A percentile compares a stretch with the other conserved stretches of the same genome.
These are phyloP conservation scores for Coptodon bakossiorum DNA, from an alignment of 2,113 vertebrate species.

Conservation along the genomic window DNA sequence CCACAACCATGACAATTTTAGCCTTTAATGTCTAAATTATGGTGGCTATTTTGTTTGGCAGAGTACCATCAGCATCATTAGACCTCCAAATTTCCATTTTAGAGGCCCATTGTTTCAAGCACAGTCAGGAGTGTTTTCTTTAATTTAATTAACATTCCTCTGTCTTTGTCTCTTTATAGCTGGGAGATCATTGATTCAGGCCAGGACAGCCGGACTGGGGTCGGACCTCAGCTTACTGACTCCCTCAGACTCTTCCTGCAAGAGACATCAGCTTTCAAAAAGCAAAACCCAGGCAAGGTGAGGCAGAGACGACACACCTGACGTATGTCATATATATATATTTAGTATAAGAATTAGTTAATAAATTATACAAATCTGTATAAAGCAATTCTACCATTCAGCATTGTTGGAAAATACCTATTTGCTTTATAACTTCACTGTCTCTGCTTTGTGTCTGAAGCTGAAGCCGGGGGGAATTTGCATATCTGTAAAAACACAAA, in stretches of 20 bases:
- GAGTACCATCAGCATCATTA: neutral
- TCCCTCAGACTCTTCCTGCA: constrained; percentile 84
- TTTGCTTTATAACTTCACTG: neutral
- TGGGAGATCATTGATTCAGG: constrained; percentile 82
- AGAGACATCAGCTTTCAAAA: constrained; percentile 91
- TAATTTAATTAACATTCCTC: neutral
- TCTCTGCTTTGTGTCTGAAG: neutral
- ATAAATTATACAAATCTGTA: neutral
- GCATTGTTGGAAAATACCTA: neutral
- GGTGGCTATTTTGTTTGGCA: neutral
- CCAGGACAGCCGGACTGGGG: constrained; percentile 73
- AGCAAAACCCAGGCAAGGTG: constrained; percentile 97
- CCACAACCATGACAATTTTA: fast-evolving
- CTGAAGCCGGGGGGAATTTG: neutral
- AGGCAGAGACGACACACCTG: neutral
- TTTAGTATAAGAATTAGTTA: neutral
- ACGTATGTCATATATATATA: neutral
- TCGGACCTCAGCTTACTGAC: constrained; percentile 81
- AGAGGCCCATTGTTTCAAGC: neutral
- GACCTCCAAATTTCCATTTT: neutral
- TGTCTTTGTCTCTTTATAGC: constrained; percentile 56
- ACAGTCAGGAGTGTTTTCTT: neutral
- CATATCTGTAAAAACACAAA: neutral
- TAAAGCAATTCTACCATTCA: neutral
- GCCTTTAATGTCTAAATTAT: neutral